A percentile compares a stretch with the other conserved stretches of the same genome.
phyloP scores from a whole-genome alignment of 92 coral and sea anemone species.

The Meandrina meandrites region DNA sequence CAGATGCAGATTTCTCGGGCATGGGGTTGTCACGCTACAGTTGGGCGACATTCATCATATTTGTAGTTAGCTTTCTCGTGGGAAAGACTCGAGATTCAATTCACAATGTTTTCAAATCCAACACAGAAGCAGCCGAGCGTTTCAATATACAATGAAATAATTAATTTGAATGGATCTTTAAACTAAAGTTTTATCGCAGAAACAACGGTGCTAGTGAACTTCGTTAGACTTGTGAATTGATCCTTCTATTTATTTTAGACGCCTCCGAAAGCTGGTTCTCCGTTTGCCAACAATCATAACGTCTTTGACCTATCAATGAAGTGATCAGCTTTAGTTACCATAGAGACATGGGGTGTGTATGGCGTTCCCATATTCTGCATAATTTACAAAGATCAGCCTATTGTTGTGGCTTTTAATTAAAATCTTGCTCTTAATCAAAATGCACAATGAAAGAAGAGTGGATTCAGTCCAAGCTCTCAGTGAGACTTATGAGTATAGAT shows the following conservation, averaged over 20 bases:
- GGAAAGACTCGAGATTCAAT: conserved; percentile 5
- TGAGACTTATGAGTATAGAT: too few relatives aligned
- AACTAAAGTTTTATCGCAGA: not conserved
- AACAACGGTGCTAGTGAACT: not conserved
- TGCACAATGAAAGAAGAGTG: too few relatives aligned
- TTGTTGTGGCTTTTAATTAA: not conserved
- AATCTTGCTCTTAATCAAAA: not conserved
- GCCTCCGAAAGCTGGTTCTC: not conserved
- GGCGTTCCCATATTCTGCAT: not conserved
- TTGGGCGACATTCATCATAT: not conserved
- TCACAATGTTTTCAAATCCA: not conserved
- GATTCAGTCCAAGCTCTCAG: too few relatives aligned
- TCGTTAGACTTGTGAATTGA: not conserved
- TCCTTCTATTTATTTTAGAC: not conserved
- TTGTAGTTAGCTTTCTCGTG: not conserved
- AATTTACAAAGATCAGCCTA: not conserved
- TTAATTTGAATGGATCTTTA: not conserved
- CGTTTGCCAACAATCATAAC: not conserved
- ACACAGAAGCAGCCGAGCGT: not conserved
- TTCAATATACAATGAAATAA: not conserved
- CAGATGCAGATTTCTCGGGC: not conserved
- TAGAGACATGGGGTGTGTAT: conserved; percentile 17
- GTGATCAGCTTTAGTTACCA: not conserved
- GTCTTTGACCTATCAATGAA: not conserved
- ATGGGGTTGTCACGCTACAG: not conserved